phyloP scores from a whole-genome alignment of 2,797 vertebrate genomes.

The Salarias fasciatus region DNA sequence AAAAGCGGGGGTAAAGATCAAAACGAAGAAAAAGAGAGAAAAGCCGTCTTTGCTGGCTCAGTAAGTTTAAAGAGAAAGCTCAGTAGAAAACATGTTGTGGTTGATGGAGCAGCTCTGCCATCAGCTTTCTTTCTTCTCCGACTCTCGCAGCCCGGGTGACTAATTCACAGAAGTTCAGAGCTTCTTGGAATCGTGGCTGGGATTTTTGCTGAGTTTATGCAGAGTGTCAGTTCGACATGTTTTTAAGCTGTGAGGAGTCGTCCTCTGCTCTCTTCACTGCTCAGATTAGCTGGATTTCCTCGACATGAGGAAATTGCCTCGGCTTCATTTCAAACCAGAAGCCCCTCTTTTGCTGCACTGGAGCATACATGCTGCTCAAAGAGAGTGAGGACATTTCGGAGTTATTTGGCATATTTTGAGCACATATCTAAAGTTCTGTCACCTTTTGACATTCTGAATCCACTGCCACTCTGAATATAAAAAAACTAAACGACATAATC shows the following conservation, averaged over 20 bases:
- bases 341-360: slow-evolving; percentile 7
- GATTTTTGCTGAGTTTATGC: slow-evolving; percentile 17
- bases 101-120: background rate
- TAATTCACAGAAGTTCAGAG: slow-evolving; percentile 15
- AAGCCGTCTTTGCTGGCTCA: no score
- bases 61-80: background rate
- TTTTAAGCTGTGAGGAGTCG: slow-evolving; percentile 15
- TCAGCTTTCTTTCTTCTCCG: background rate
- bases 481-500: no score
- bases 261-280: slow-evolving; percentile 6
- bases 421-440: no score
- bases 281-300: slow-evolving; percentile 47
- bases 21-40: no score
- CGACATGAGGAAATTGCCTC: slow-evolving; percentile 7
- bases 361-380: background rate
- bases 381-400: no score
- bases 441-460: no score
- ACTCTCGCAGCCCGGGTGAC: slow-evolving; percentile 5
- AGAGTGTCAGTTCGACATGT: slow-evolving; percentile 26
- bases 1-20: no score
- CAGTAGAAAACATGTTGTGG: background rate
- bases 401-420: no score
- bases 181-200: slow-evolving; percentile 23
- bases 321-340: slow-evolving; percentile 8
- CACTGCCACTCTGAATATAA: no score